Percentiles rank a stretch among this genome's conserved stretches.
phyloP scores from a whole-genome alignment of 2,113 vertebrate genomes.

The Sigmodon hispidus region DNA sequence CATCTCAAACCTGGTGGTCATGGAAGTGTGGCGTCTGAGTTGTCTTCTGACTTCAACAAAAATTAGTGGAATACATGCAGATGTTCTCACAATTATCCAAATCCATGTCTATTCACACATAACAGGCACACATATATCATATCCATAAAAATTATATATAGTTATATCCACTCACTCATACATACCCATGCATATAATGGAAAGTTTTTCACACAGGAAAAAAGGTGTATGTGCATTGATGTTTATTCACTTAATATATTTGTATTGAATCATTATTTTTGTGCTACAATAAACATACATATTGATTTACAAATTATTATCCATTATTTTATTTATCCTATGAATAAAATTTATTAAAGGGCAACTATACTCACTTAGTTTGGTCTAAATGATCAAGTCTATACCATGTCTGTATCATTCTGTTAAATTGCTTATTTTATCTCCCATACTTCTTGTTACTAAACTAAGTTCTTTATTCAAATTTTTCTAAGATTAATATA shows the following conservation, averaged over 20 bases:
- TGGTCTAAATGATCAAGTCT: background rate
- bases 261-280: background rate
- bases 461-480: background rate
- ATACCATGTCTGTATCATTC: background rate
- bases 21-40: background rate
- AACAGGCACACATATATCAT: background rate
- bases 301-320: background rate
- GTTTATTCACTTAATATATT: background rate
- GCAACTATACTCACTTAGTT: background rate
- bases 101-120: background rate
- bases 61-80: background rate
- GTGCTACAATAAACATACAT: background rate
- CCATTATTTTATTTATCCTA: background rate
- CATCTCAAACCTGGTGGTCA: background rate
- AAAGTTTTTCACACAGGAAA: background rate
- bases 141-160: background rate
- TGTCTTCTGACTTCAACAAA: background rate
- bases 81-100: no score
- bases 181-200: background rate
- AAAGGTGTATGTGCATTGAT: background rate
- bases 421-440: background rate
- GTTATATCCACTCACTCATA: background rate
- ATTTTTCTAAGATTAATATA: constrained; percentile 35
- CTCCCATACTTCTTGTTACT: background rate
- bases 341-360: constrained; percentile 39